Base-by-base conservation (phyloP, 1,140 invertebrate species). In the Drosophila repletoides region DNA sequence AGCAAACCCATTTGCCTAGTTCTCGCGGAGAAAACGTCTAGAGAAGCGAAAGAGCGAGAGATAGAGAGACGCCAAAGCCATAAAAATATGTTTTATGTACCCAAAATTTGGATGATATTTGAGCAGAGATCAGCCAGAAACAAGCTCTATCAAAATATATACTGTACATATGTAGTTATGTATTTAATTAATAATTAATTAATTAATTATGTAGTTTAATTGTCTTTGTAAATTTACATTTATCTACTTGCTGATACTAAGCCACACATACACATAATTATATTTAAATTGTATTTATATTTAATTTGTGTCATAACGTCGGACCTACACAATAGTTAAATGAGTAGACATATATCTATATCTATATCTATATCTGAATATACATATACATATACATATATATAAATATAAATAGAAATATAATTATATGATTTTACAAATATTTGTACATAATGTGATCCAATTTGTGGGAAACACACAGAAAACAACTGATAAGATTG, bases 11-110 rank as follows among this genome's bases (percentile, higher is more conserved):
- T 22, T 49, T 89, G 36, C 88, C 88, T 38, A 89, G 48, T 38
- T 64, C 61, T 45, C 92, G 91, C 66, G 76, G 91, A 51, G 90
- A 93, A 76, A 88, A 89, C 63, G 90, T 93, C 73, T 93, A 91
- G 80, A 6, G 6, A 3, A 33, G 38, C 7, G n/a, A 59, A 29
- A 43, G n/a, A 63, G 12, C 14, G 48, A 2, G 10, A 28, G 17
- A 22, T 9, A 51, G 24, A 49, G 21, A 63, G 15, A 9, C 1
- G 15, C 26, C 70, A 72, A 72, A 72, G 70, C 65, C 70, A 72
- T 72, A 63, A 64, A n/a, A n/a, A n/a, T n/a, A 56, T 36, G 34
- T 58, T 63, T 60, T 48, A 63, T 68, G 46, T 60, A 61, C 38
- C 26, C 21, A 29, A 31, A 58, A 15, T 41, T 33, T 26, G 24